phyloP scores from a whole-genome alignment of 2,888 invertebrate species.

The Drosophila setosimentum region DNA sequence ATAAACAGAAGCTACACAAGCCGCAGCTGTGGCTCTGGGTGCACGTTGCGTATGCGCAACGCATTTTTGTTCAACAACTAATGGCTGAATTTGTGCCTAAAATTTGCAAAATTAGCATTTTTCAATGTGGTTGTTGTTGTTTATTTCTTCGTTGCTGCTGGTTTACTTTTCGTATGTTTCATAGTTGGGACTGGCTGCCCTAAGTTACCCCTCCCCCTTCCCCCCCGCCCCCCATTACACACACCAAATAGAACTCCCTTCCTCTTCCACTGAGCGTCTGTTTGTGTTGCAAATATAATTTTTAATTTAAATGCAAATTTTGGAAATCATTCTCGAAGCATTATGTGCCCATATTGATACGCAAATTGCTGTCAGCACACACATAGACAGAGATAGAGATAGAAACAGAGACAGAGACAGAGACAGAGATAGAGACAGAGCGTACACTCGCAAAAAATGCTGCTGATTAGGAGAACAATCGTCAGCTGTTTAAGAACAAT shows the following conservation, averaged over 20 bases:
- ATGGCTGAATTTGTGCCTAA: conserved; percentile 74
- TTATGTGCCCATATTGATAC: conserved; percentile 81
- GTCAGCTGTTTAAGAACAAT: background rate
- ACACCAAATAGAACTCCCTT: background rate
- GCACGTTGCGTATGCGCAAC: conserved; percentile 78
- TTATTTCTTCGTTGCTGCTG: conserved; percentile 8
- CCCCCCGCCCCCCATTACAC: background rate
- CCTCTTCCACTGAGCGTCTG: conserved; percentile 43
- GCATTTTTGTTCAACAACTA: conserved; percentile 68
- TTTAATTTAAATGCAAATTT: conserved; percentile 80
- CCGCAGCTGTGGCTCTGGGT: conserved; percentile 71
- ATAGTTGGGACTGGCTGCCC: conserved; percentile 20
- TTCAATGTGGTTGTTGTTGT: conserved; percentile 57
- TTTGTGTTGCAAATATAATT: conserved; percentile 82
- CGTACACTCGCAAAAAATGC: background rate
- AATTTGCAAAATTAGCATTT: conserved; percentile 79
- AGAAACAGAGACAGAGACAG: background rate
- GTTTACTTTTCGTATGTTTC: conserved; percentile 3
- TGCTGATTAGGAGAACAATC: background rate
- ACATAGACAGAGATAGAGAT: conserved; percentile 25
- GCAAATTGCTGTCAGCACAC: conserved; percentile 80
- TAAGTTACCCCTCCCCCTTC: background rate
- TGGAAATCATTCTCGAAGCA: conserved; percentile 82
- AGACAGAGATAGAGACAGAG: background rate
- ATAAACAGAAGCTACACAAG: conserved; percentile 74